Evolutionary conservation across 2,888 invertebrate species (phyloP), one percentile per base, ranked within the genome.

Genomic region (Strigamia transsilvanica): DNA sequence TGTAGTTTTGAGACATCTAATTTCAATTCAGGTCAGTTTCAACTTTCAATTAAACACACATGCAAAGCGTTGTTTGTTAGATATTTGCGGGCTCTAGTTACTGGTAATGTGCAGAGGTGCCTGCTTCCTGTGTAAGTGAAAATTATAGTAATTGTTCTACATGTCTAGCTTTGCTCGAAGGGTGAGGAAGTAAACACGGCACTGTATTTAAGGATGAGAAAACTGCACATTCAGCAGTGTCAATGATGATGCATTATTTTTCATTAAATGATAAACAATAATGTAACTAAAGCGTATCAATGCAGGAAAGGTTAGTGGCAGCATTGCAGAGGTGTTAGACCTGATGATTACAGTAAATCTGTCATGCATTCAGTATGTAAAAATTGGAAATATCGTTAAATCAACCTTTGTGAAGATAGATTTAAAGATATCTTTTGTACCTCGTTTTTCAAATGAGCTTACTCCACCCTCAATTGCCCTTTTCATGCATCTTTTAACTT

Each of bases 401-500:
- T 46, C 1, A 46, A 4, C 46, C 15, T 46, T 46, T n/a, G 15
- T 15, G 12, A 15, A 46, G 15, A 46, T 13, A 46, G 15, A 46
- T 46, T 42, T 27, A 27, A 42, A 42, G 5, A 12, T 42, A 42
- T 42, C 42, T 13, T 46, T 46, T 46, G n/a, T 13, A 46, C 7
- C 18, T 66, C 21, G 18, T 66, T 66, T 15, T n/a, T 18, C 2
- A 61, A 61, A 61, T 66, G 18, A 23, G 18, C 18, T 66, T 66
- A 21, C 61, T 66, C 61, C 61, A 66, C 61, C 61, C 21, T 66
- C 27, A 27, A 27, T 27, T 27, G 2, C 27, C 27, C 7, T 73
- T 73, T 73, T 32, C 73, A 73, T n/a, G 73, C 73, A 73, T 73
- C 73, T 27, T 73, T 73, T 27, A 73, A 27, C 32, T 27, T 32